Evolutionary conservation across 2,888 invertebrate species (phyloP), one percentile per base, ranked within the genome.

Genomic region (Drosophila neotestacea): DNA sequence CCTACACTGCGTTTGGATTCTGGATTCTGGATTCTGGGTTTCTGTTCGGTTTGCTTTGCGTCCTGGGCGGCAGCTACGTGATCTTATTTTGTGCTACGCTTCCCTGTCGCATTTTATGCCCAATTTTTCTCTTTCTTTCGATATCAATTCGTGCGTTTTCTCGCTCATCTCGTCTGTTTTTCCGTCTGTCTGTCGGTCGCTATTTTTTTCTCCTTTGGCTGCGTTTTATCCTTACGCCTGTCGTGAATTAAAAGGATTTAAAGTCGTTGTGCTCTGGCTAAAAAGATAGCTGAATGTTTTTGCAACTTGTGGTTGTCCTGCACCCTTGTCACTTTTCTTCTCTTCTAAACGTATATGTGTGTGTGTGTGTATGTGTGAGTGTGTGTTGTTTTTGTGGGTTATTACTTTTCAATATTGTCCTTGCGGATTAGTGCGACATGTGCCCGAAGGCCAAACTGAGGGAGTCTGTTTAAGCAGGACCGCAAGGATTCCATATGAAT

Each of bases 361-460:
- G 16, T 67, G 41, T 58, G 74, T 76, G 79, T 77, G 69, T 85
- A 78, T 83, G 47, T 55, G 30, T 69, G 52, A 61, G 77, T 78
- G 79, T 77, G 67, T 85, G 80, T 84, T 88, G 85, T 85, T 88
- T 75, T 89, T 87, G 86, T 84, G 86, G 90, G 86, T 90, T 91
- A 92, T 92, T 92, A 92, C 90, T 91, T 91, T 92, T 92, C 92
- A 92, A 92, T 92, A 92, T 92, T 92, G 92, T 92, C 91, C 91
- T 92, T 91, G 88, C 82, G 91, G 91, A 91, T 92, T 91, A 91
- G 62, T 62, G 80, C 71, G 86, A 89, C 90, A 85, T 83, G 88
- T 78, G 88, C 88, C 85, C 66, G 52, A 65, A 63, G 79, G 79
- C 70, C 70, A 73, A 69, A 60, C 62, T 13, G 50, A 62, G 62